Evolutionary conservation across 2,797 vertebrate species (phyloP), one percentile per base, ranked within the genome.

Genomic region (Borostomias antarcticus): DNA sequence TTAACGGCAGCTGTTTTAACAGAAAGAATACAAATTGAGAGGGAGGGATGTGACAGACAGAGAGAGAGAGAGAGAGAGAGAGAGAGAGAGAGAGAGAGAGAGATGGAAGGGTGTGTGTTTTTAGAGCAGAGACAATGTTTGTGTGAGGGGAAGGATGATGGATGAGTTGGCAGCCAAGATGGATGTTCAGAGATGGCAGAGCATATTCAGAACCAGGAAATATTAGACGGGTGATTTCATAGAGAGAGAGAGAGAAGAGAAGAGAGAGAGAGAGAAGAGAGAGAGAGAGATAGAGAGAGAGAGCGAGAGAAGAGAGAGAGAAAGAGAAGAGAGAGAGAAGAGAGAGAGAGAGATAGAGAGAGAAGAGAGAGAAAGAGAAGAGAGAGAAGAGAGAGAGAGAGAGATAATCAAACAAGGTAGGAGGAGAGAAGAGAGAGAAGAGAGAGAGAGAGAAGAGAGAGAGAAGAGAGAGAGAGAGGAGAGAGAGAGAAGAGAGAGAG

Each of bases 271-370:
- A 35, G 45, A 33, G 10, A 57, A 1, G 29, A 25, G 29, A 30
- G 26, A 10, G n/a, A 50, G 60, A 21, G 35, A 59, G 19, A n/a
- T 11, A 48, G 35, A n/a, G 45, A 45, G 58, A 60, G 8, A 62
- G 51, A 66, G 37, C 50, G 51, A 62, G 32, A 13, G 51, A 30
- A n/a, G 23, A 43, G 11, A 40, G 54, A 57, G 29, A 57, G 8
- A n/a, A 28, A 5, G 54, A n/a, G 28, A 11, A 30, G 33, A 8
- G 21, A 33, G 11, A 35, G 35, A 28, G 81, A 78, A 74, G 69
- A 81, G 70, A 50, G 74, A 37, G 66, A 82, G 66, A 57, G 25
- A 82, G 73, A 59, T 69, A 66, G 70, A 76, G 73, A 62, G 64
- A 56, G 68, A 66, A 61, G 58, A 17, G 43, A 63, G 61, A 50